Base-by-base conservation (phyloP, 2,888 invertebrate species). In the Tethea ocularis region DNA sequence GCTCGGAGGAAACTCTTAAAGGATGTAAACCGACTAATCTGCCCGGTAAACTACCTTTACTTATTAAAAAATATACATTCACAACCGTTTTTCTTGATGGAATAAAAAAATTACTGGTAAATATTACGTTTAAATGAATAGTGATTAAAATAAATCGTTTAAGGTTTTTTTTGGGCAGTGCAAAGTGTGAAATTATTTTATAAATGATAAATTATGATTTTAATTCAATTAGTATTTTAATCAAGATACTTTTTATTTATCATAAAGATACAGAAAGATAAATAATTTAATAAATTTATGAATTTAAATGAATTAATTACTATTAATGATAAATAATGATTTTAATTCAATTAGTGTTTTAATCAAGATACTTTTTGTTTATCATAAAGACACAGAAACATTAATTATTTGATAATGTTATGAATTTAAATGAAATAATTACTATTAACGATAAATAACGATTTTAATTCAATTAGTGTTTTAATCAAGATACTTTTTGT, bases 1-100 rank as follows among this genome's bases (percentile, higher is more conserved):
- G 41, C 17, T 24, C n/a, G 23, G 56, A 56, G 41, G 56, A 52
- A 52, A 24, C 55, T 55, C 52, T 52, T 41, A 33, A 36, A 41
- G 52, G 17, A 26, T 52, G 38, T 56, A 29, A 22, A 53, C 24
- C 13, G 33, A 20, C 54, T 54, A 33, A 54, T 54, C 54, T 54
- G 2, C 46, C 46, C 2, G 6, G 53, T 54, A 33, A 54, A 33
- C 54, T 20, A 20, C 33, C 22, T 33, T 54, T 36, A 22, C 22
- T 54, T 54, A 54, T 54, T 54, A 54, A 54, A 52, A 33, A 54
- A 54, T 36, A 33, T 36, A 46, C 3, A 46, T 17, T 7, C 20
- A 7, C n/a, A 38, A 38, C 38, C 38, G n/a, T 7, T 38, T 38
- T 38, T 38, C 38, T 4, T n/a, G 15, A 6, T 38, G 38, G 2